Conservation (phyloP, 2,113 vertebrate genomes). For the Zonotrichia leucophrys region DNA sequence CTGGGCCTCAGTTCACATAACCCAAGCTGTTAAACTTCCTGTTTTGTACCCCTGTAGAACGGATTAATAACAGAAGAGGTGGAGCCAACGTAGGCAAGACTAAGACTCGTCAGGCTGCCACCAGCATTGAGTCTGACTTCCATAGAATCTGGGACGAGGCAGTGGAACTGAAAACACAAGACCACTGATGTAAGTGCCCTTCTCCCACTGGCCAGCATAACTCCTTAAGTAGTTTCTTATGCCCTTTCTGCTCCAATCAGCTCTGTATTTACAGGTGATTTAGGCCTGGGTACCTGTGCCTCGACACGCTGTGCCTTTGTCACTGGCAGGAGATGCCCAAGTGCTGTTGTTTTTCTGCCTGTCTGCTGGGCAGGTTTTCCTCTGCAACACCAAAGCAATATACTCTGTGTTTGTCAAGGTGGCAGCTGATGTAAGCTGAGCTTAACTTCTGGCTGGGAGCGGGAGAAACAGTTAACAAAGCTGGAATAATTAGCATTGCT, state of each 20-base stretch:
- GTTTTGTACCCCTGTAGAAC: background rate
- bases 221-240: background rate
- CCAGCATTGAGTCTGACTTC: background rate
- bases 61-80: background rate
- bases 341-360: background rate
- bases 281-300: background rate
- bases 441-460: background rate
- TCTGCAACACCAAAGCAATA: background rate
- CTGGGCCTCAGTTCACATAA: background rate
- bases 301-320: background rate
- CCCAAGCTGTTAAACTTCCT: background rate
- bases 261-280: background rate
- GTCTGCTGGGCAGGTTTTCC: background rate
- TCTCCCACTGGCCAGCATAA: background rate
- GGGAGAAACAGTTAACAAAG: background rate
- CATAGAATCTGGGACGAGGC: background rate
- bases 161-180: background rate
- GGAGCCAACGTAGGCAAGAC: background rate
- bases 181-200: background rate
- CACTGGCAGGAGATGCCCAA: background rate
- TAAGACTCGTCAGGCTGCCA: background rate
- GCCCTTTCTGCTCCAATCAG: background rate
- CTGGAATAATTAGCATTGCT: background rate
- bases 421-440: background rate
- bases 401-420: background rate